A percentile compares a stretch with the other conserved stretches of the same genome.
Evolutionary conservation across 2,113 vertebrate genomes (phyloP).

Genomic region (Phalacrocorax aristotelis): DNA sequence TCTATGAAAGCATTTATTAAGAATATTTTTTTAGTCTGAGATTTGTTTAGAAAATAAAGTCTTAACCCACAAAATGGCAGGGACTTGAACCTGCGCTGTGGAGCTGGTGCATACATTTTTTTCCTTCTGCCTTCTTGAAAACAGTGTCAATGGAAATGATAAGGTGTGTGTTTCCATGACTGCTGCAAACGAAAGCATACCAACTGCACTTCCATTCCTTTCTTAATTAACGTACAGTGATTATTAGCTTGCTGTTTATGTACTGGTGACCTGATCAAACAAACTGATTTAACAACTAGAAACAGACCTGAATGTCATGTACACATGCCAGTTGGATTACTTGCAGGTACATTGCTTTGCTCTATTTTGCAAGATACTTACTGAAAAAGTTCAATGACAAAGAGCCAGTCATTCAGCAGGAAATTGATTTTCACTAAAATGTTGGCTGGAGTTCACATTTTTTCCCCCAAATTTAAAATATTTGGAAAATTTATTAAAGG

Average conservation of each 20-base stretch:
- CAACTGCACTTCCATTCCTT: neutral
- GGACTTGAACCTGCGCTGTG: neutral
- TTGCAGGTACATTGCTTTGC: neutral
- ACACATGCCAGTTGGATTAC: neutral
- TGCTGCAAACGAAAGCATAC: neutral
- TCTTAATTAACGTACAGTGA: neutral
- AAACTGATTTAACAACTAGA: neutral
- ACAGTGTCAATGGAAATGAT: neutral
- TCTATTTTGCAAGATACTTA: neutral
- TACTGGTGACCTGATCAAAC: neutral
- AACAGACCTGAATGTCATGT: neutral
- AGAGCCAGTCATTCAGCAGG: neutral
- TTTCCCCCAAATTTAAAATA: neutral
- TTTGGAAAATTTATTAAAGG: neutral
- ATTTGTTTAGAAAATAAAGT: neutral
- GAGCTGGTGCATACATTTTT: neutral
- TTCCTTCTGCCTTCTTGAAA: neutral
- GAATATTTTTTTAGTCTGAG: neutral
- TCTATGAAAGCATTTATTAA: neutral
- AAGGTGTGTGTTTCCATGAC: neutral
- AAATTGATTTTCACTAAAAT: neutral
- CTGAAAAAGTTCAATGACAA: neutral
- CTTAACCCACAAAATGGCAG: neutral
- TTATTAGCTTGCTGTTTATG: neutral
- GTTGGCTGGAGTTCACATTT: neutral